A percentile compares a stretch with the other conserved stretches of the same genome.
These are phyloP conservation scores for Euphydryas editha DNA, from an alignment of 2,888 invertebrate species.

Conservation along the genomic window DNA sequence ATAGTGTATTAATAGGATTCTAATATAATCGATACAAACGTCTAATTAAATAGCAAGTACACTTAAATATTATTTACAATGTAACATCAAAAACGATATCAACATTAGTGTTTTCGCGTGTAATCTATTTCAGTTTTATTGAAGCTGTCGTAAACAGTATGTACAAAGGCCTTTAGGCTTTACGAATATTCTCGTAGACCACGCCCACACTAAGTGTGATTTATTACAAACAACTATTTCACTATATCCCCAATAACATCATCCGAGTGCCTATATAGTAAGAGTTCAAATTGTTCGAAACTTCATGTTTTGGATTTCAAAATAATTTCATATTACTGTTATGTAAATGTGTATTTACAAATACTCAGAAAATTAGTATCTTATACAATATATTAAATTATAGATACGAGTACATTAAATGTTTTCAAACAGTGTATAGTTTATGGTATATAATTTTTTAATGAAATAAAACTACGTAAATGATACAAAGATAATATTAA, in stretches of 20 bases:
- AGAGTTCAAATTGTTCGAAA: not conserved
- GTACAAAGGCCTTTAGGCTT: slow-evolving; percentile 8
- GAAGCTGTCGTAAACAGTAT: slow-evolving; percentile 1
- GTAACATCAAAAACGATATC: not conserved
- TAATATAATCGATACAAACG: no score
- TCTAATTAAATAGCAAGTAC: not conserved
- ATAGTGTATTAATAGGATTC: no score
- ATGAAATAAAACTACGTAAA: no score
- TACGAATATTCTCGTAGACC: slow-evolving; percentile 21
- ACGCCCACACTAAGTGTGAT: slow-evolving; percentile 29
- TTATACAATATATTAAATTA: no score
- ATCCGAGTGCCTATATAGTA: slow-evolving; percentile 20
- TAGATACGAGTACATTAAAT: no score
- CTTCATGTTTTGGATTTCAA: not conserved
- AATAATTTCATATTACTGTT: no score
- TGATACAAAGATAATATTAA: no score
- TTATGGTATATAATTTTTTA: no score
- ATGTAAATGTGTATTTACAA: no score
- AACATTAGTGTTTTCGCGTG: not conserved
- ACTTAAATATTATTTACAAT: not conserved
- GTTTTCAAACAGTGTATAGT: no score
- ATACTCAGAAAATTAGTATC: no score
- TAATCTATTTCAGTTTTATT: slow-evolving; percentile 6
- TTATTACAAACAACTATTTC: slow-evolving; percentile 38
- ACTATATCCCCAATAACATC: slow-evolving; percentile 37